A percentile compares a stretch with the other conserved stretches of the same genome.
These are phyloP conservation scores for Pygoscelis antarcticus DNA, from an alignment of 2,113 vertebrate genomes.

Conservation along the genomic window DNA sequence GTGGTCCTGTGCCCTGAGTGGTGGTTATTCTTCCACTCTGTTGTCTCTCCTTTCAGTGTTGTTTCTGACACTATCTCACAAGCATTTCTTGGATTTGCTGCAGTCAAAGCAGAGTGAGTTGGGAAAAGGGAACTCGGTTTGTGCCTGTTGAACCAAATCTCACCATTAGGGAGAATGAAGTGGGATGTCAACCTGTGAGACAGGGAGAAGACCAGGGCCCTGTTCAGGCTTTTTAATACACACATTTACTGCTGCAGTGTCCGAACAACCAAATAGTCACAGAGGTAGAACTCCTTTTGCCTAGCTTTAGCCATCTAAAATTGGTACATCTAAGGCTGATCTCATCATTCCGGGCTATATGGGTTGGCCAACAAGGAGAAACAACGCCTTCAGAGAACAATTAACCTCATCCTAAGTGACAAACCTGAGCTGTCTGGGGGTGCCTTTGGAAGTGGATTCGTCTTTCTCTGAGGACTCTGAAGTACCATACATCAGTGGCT, in stretches of 20 bases:
- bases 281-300: neutral
- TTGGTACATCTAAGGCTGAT: neutral
- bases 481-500: neutral
- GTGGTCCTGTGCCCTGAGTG: neutral
- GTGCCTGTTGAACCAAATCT: neutral
- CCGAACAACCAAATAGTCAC: neutral
- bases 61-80: neutral
- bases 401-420: neutral
- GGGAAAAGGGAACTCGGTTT: accelerated
- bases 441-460: neutral
- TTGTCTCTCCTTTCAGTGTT: neutral
- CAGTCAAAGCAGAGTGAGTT: neutral
- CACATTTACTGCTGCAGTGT: neutral
- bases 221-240: neutral
- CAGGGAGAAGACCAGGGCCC: neutral
- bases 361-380: neutral
- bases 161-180: neutral
- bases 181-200: neutral
- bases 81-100: neutral
- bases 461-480: neutral
- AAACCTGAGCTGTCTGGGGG: neutral
- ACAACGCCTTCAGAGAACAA: neutral
- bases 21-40: neutral
- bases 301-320: neutral
- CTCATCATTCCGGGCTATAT: neutral